A percentile compares a stretch with the other conserved stretches of the same genome.
These are phyloP conservation scores for Shargacucullia verbasci DNA, from an alignment of 2,888 invertebrate genomes.

Conservation along the genomic window DNA sequence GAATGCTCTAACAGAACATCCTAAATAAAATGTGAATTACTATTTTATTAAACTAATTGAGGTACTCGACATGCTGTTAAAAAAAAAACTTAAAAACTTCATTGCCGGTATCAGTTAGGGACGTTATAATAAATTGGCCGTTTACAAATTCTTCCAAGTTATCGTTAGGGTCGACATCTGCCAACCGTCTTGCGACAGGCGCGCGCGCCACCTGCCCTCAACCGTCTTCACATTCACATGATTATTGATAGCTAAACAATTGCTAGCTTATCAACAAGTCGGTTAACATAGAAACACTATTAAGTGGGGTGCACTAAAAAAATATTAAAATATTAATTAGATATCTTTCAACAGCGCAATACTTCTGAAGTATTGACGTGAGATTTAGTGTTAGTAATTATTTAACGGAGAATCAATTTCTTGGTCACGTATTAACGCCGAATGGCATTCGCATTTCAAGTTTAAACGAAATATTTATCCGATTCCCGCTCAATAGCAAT, in stretches of 20 bases:
- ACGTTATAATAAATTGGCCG: slow-evolving; percentile 44
- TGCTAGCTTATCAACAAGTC: slow-evolving; percentile 19
- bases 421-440: slow-evolving; percentile 8
- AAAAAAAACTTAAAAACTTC: slow-evolving; percentile 19
- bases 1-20: neutral
- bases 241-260: slow-evolving; percentile 32
- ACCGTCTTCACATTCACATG: slow-evolving; percentile 47
- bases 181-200: slow-evolving; percentile 47
- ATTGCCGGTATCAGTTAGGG: slow-evolving; percentile 28
- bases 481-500: slow-evolving; percentile 37
- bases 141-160: slow-evolving; percentile 50
- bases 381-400: no score
- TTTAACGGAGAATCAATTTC: neutral
- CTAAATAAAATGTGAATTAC: no score
- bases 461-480: slow-evolving; percentile 29
- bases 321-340: no score
- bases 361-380: no score
- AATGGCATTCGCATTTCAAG: slow-evolving; percentile 25
- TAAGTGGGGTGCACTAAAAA: neutral
- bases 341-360: no score
- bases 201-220: slow-evolving; percentile 51
- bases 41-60: no score
- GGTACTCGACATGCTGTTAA: slow-evolving; percentile 20
- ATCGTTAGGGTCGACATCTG: slow-evolving; percentile 49
- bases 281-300: slow-evolving; percentile 29